phyloP scores from a whole-genome alignment of 2,113 vertebrate species.

The Muntiacus reevesi region DNA sequence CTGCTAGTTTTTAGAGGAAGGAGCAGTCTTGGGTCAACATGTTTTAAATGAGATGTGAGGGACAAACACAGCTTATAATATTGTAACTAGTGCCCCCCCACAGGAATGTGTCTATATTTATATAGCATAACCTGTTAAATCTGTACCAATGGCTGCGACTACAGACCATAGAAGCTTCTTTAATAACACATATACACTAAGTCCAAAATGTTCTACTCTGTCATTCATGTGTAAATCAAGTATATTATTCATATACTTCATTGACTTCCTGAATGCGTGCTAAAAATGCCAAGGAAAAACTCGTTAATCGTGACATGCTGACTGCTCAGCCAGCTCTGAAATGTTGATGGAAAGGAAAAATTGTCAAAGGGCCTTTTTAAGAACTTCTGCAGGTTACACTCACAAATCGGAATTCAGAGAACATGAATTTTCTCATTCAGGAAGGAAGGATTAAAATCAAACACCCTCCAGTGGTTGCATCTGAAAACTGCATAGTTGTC shows the following conservation, averaged over 20 bases:
- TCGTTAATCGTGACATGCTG: conserved; percentile 72
- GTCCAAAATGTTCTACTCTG: conserved; percentile 70
- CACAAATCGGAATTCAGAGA: conserved; percentile 68
- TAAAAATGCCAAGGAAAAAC: conserved; percentile 75
- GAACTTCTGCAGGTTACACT: conserved; percentile 64
- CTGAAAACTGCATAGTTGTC: conserved; percentile 69
- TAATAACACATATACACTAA: conserved; percentile 68
- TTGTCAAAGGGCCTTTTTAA: conserved; percentile 71
- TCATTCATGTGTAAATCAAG: conserved; percentile 77
- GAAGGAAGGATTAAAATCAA: conserved; percentile 75
- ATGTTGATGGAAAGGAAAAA: conserved; percentile 75
- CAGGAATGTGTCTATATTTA: conserved; percentile 73
- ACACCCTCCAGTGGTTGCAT: conserved; percentile 83
- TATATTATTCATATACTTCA: conserved; percentile 76
- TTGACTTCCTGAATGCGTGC: conserved; percentile 71
- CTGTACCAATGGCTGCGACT: conserved; percentile 65
- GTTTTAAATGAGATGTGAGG: conserved; percentile 64
- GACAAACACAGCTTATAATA: conserved; percentile 66
- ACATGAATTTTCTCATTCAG: conserved; percentile 52
- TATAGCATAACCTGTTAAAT: conserved; percentile 71
- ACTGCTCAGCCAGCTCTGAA: conserved; percentile 72
- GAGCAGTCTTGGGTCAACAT: conserved; percentile 31
- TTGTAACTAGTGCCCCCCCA: not conserved
- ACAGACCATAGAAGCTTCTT: conserved; percentile 70
- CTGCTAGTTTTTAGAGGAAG: conserved; percentile 54